A percentile compares a stretch with the other conserved stretches of the same genome.
These are phyloP conservation scores for Spea bombifrons DNA, from an alignment of 2,113 vertebrate species.

Conservation along the genomic window DNA sequence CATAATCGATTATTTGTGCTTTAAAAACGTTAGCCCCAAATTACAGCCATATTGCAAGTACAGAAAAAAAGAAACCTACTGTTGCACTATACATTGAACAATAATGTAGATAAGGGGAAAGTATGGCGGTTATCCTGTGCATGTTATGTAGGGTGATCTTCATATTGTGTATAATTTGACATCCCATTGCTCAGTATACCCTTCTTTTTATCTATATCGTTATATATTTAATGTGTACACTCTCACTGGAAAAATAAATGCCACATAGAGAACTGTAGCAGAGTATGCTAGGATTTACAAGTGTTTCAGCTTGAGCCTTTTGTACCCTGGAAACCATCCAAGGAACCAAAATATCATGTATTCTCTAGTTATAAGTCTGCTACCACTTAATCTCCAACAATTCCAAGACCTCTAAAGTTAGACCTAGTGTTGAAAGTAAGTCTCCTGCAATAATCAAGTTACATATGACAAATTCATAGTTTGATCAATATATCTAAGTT, in stretches of 20 bases:
- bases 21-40: no score
- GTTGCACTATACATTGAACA: no score
- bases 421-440: conserved; percentile 9
- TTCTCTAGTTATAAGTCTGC: conserved; percentile 9
- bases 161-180: no score
- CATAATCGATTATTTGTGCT: no score
- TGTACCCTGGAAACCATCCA: conserved; percentile 39
- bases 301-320: conserved; percentile 26
- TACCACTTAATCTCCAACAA: conserved; percentile 26
- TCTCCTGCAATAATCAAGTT: background rate
- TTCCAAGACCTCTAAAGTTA: conserved; percentile 17
- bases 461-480: background rate
- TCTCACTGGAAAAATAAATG: background rate
- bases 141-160: no score
- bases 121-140: no score
- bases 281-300: conserved; percentile 34
- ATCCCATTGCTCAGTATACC: no score
- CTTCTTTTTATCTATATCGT: no score
- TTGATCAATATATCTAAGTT: background rate
- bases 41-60: no score
- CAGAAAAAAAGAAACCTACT: no score
- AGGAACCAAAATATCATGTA: conserved; percentile 35
- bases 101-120: no score
- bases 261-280: background rate
- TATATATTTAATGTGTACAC: background rate